phyloP scores from a whole-genome alignment of 2,797 vertebrate species.

The Sebastes miniatus region DNA sequence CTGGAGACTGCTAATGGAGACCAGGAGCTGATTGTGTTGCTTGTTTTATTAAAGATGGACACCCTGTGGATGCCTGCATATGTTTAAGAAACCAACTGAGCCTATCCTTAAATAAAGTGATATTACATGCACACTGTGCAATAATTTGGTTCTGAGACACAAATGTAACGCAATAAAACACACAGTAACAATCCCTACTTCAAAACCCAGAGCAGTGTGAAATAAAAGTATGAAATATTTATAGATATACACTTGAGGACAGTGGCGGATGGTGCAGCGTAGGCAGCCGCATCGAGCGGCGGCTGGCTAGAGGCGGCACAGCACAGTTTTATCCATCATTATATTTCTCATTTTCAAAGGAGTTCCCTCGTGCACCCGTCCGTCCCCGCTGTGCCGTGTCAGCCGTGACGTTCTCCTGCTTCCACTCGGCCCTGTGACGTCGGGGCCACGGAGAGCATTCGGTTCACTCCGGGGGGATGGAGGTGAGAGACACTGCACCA shows the following conservation, averaged over 20 bases:
- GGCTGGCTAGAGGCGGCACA: constrained; percentile 15
- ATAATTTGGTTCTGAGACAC: neutral
- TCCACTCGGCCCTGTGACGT: constrained; percentile 28
- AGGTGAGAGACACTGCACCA: constrained; percentile 15
- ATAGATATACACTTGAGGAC: constrained; percentile 43
- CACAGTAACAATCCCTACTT: constrained; percentile 8
- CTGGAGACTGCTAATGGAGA: constrained; percentile 49
- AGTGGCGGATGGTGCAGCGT: constrained; percentile 25
- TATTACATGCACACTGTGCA: neutral
- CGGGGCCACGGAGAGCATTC: neutral
- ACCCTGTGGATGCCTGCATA: neutral
- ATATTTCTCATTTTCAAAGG: constrained; percentile 50
- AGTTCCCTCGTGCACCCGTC: constrained; percentile 34
- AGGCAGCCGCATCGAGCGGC: constrained; percentile 40
- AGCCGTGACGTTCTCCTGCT: constrained; percentile 31
- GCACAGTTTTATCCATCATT: constrained; percentile 7
- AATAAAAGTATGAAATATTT: constrained; percentile 60
- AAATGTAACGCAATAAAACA: neutral
- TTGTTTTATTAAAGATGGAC: constrained; percentile 1
- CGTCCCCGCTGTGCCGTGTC: constrained; percentile 19
- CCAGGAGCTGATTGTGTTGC: constrained; percentile 23
- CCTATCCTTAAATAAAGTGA: neutral
- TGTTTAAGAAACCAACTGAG: neutral
- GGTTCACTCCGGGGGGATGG: constrained; percentile 12
- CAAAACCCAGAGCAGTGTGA: constrained; percentile 50